Evolutionary conservation across 2,113 vertebrate genomes (phyloP).

Genomic region (Crypturellus undulatus): DNA sequence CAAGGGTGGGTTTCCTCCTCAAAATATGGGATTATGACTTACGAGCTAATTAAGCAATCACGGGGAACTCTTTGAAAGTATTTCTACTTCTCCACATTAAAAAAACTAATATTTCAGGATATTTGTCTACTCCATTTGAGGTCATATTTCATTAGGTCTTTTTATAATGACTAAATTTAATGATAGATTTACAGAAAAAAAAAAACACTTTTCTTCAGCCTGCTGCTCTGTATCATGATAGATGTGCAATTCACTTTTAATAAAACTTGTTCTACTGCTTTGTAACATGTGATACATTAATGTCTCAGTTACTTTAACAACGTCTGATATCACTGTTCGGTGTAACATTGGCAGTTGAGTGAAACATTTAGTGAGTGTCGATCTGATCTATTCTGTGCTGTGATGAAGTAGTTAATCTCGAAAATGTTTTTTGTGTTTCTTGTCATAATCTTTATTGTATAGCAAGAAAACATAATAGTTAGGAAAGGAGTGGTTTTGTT

Average conservation of each 20-base stretch:
- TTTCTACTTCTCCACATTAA: neutral
- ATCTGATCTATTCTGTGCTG: slow-evolving; percentile 30
- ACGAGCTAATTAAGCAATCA: neutral
- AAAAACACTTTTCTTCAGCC: too few relatives aligned
- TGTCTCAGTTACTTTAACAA: slow-evolving; percentile 34
- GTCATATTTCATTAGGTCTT: neutral
- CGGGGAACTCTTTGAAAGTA: neutral
- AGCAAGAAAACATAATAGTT: slow-evolving; percentile 45
- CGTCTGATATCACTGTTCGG: slow-evolving; percentile 21
- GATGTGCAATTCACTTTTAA: neutral
- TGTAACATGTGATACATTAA: neutral
- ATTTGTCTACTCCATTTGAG: neutral
- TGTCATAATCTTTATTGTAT: slow-evolving; percentile 32
- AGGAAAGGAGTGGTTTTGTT: slow-evolving; percentile 47
- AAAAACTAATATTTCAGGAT: neutral
- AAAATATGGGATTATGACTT: neutral
- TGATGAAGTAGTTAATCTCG: slow-evolving; percentile 46
- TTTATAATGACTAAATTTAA: neutral
- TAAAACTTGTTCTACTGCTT: neutral
- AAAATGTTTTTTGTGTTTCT: slow-evolving; percentile 24
- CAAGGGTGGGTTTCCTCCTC: neutral
- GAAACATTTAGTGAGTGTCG: slow-evolving; percentile 35
- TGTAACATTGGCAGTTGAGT: slow-evolving; percentile 49
- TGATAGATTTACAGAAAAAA: neutral
- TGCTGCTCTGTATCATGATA: neutral